Evolutionary conservation across 1,140 invertebrate genomes (phyloP).

Genomic region (Aphelenchoides fujianensis): DNA sequence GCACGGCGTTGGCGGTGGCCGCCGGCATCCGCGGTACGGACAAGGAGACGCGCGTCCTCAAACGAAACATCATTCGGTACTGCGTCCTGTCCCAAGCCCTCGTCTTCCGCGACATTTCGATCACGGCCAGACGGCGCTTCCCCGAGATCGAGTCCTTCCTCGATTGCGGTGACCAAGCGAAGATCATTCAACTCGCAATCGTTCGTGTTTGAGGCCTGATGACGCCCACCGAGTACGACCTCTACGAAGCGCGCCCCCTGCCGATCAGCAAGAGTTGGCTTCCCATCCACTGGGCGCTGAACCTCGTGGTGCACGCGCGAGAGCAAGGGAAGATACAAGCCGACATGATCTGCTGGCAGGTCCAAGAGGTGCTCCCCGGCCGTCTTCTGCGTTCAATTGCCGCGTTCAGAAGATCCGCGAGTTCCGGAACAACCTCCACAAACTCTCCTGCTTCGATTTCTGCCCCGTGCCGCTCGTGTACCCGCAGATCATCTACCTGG

Average conservation of each 20-base stretch:
- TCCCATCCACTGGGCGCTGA: conserved; percentile 38
- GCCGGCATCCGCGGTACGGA: conserved; percentile 8
- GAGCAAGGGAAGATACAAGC: neutral
- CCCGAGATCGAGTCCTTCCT: conserved; percentile 43
- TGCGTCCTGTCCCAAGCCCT: conserved; percentile 20
- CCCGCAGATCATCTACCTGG: conserved; percentile 49
- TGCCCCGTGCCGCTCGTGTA: conserved; percentile 46
- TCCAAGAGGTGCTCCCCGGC: neutral
- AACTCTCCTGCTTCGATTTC: neutral
- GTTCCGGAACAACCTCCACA: conserved; percentile 30
- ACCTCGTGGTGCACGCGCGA: conserved; percentile 5
- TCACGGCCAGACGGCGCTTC: conserved; percentile 39
- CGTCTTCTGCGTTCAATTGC: neutral
- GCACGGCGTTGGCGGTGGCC: conserved; percentile 3
- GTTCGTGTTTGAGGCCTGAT: conserved; percentile 24
- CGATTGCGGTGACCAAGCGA: conserved; percentile 27
- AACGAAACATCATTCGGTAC: conserved; percentile 23
- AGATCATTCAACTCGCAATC: too few relatives aligned
- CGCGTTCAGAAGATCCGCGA: conserved; percentile 20
- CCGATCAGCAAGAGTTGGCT: conserved; percentile 7
- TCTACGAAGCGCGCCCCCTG: conserved; percentile 26
- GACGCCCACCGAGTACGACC: conserved; percentile 5
- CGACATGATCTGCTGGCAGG: conserved; percentile 16
- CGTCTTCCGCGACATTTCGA: conserved; percentile 46
- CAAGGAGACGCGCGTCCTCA: conserved; percentile 10